Base-by-base conservation (phyloP, 2,888 invertebrate species). In the Ischnus inquisitorius region DNA sequence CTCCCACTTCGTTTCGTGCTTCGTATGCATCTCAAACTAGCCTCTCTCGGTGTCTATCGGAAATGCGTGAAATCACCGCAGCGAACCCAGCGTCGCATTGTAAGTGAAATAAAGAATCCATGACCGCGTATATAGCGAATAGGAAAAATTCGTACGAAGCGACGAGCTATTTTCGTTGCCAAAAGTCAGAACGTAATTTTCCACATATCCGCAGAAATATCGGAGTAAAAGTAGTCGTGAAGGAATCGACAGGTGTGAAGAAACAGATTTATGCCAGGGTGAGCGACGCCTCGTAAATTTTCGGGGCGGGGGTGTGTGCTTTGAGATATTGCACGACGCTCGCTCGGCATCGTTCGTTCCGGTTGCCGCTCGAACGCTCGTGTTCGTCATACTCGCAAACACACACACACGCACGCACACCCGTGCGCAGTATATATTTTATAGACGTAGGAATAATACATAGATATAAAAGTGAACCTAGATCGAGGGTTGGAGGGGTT, bases 251-350 rank as follows among this genome's bases (percentile, higher is more conserved):
- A 76, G 75, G 75, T 79, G 83, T 65, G 79, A 75, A 79, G 75
- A 76, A 79, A 79, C 76, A 41, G 79, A 83, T 83, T 83, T 83
- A 79, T 83, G 71, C 65, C 57, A 39, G 71, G 75, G 60, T 79
- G 79, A 83, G 79, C 76, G 74, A 83, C 78, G 75, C 80, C 82
- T 79, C 83, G 75, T 83, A 85, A 83, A 81, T 85, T 85, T 67
- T 39, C 43, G 64, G 22, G 51, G 46, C 43, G 41, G 5, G 46
- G 14, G 10, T 41, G 46, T 8, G 65, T 3, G 79, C 51, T 19
- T 16, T 48, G 79, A 79, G 65, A 76, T 46, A 83, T 75, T 68
- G 74, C 64, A n/a, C 10, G 75, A 39, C 46, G 43, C 34, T 16
- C 48, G 5, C 25, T 57, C 46, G 48, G 34, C 46, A 43, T 72